Evolutionary conservation across 2,888 invertebrate genomes (phyloP).

Genomic region (Cecidostiba fungosa): DNA sequence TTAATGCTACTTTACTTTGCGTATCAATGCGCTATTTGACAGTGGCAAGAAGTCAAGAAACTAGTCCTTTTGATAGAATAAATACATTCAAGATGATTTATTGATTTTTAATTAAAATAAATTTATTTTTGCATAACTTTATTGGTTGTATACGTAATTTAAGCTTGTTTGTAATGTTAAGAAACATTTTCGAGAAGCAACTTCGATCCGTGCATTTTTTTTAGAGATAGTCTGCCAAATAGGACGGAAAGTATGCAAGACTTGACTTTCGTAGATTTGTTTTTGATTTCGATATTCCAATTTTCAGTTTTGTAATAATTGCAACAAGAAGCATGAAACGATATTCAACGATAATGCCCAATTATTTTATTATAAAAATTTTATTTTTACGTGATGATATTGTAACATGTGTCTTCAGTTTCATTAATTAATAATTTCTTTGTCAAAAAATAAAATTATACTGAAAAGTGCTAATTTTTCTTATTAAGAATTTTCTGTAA

Average conservation of each 20-base stretch:
- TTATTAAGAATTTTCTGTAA: not conserved
- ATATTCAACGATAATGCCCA: not conserved
- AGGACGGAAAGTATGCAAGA: conserved; percentile 34
- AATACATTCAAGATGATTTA: conserved; percentile 14
- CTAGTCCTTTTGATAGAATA: conserved; percentile 53
- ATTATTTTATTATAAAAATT: not conserved
- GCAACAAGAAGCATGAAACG: not conserved
- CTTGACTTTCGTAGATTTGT: conserved; percentile 29
- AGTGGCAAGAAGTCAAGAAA: conserved; percentile 45
- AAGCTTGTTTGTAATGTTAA: conserved; percentile 25
- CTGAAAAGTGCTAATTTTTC: not conserved
- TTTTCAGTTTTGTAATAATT: conserved; percentile 3
- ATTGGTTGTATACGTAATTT: conserved; percentile 41
- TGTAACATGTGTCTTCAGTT: conserved; percentile 33
- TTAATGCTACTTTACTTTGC: conserved; percentile 35
- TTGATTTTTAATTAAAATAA: conserved; percentile 33
- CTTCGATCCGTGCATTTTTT: conserved; percentile 47
- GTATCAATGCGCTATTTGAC: conserved; percentile 10
- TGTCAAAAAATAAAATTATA: conserved; percentile 11
- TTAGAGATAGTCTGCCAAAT: conserved; percentile 47
- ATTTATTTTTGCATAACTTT: conserved; percentile 39
- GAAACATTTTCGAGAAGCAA: conserved; percentile 37
- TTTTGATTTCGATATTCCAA: not conserved
- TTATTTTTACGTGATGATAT: not conserved
- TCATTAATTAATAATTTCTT: conserved; percentile 47